Base-by-base conservation (phyloP, 2,888 invertebrate species). In the Ichneumon xanthorius region DNA sequence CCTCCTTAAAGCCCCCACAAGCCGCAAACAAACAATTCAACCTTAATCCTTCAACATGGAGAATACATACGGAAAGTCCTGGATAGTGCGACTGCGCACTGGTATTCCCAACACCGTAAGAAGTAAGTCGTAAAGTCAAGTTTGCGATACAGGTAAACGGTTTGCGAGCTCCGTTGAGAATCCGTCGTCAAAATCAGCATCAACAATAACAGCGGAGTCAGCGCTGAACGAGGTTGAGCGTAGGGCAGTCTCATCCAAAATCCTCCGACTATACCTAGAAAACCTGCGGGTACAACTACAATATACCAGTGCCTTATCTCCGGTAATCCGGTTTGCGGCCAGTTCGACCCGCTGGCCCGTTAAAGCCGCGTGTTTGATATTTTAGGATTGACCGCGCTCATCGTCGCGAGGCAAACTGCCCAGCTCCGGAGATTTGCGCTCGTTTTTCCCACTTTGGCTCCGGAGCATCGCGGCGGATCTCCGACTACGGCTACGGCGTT, bases 281-380 rank as follows among this genome's bases (percentile, higher is more conserved):
- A 33, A 48, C 11, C 53, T 11, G 26, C 68, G 68, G 26, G 63
- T 78, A 63, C 22, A 79, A 63, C 16, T 40, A 75, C 71, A 65
- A 61, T 73, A 79, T 65, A 82, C 73, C 67, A 67, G 71, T 16
- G 67, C 26, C 85, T 85, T 85, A 85, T 85, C 85, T 85, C 70
- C 61, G 48, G 37, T 85, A 85, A 85, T 85, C 85, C 85, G 76
- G 83, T 85, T 85, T 85, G 83, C 82, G 40, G 33, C 58, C 80
- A 72, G 80, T 77, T 79, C 72, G 83, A 75, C 33, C 76, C 80
- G 53, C 73, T 81, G 75, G 84, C 14, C 79, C 86, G 85, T 82
- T 72, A 82, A 86, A 86, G 86, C 87, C 58, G 80, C 81, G 80
- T 87, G 87, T 88, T 89, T 89, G 88, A 89, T 89, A 87, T 88